A percentile compares a stretch with the other conserved stretches of the same genome.
Conservation (phyloP, 2,888 invertebrate species). For the Diaprepes abbreviatus region DNA sequence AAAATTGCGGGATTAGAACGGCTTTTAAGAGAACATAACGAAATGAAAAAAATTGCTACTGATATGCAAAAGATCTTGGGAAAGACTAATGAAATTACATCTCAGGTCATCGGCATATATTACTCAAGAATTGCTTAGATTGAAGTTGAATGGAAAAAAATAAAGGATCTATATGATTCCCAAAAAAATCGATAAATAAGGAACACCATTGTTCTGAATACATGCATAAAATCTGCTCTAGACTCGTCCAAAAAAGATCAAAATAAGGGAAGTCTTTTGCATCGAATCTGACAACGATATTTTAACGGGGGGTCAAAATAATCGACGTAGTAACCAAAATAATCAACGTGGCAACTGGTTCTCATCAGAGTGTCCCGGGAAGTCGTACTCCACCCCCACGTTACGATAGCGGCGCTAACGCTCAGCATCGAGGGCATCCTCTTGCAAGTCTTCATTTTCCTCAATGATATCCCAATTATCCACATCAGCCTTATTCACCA, state of each 20-base stretch:
- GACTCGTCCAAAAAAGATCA: not conserved
- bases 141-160: conserved; percentile 59
- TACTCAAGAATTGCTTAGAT: conserved; percentile 55
- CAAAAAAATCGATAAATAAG: conserved; percentile 56
- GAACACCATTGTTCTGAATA: conserved; percentile 55
- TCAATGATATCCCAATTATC: too few relatives aligned
- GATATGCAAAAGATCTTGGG: conserved; percentile 42
- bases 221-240: conserved; percentile 24
- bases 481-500: too few relatives aligned
- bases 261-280: conserved; percentile 32
- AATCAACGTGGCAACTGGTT: conserved; percentile 17
- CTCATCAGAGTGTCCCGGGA: not conserved
- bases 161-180: conserved; percentile 56
- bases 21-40: conserved; percentile 56
- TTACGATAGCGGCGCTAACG: not conserved
- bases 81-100: conserved; percentile 42
- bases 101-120: conserved; percentile 53
- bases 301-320: conserved; percentile 20
- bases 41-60: conserved; percentile 54
- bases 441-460: too few relatives aligned
- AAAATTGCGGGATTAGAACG: conserved; percentile 53
- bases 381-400: conserved; percentile 6
- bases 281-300: conserved; percentile 28
- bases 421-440: not conserved
- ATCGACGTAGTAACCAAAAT: conserved; percentile 10